Conservation (phyloP, 2,797 vertebrate species). For the Sparus aurata region DNA sequence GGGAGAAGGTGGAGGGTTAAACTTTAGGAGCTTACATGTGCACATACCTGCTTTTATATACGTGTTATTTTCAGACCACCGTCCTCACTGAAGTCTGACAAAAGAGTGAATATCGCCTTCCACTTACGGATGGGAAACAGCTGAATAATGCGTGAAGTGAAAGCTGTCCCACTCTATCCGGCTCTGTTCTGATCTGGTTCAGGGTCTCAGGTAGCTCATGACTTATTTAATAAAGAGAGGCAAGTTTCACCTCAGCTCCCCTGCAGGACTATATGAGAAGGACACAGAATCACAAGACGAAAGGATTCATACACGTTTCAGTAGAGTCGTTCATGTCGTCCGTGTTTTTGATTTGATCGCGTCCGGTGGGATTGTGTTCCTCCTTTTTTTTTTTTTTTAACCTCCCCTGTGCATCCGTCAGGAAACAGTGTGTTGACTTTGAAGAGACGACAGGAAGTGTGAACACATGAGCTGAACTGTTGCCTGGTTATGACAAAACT, state of each 20-base stretch:
- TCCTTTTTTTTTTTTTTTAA: not conserved
- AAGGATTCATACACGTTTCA: no score
- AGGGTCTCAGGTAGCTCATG: conserved; percentile 56
- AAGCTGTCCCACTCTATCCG: conserved; percentile 13
- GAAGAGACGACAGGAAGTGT: conserved; percentile 13
- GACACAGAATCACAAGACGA: no score
- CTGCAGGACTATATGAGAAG: not conserved
- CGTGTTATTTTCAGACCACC: not conserved
- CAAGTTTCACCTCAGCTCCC: conserved; percentile 15
- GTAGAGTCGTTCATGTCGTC: no score
- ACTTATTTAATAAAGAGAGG: conserved; percentile 54
- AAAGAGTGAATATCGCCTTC: not conserved
- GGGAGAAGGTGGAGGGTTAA: conserved; percentile 1
- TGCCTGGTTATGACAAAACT: conserved; percentile 31
- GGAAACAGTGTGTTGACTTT: conserved; percentile 16
- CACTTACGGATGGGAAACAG: not conserved
- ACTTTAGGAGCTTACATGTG: conserved; percentile 1
- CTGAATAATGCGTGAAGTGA: conserved; percentile 24
- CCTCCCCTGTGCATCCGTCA: conserved; percentile 9
- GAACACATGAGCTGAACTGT: conserved; percentile 27
- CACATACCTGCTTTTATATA: not conserved
- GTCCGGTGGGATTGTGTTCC: not conserved
- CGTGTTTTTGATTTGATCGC: not conserved
- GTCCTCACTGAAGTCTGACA: not conserved
- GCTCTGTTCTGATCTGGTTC: conserved; percentile 10